phyloP scores from a whole-genome alignment of 2,888 invertebrate species.

The Timema podura region DNA sequence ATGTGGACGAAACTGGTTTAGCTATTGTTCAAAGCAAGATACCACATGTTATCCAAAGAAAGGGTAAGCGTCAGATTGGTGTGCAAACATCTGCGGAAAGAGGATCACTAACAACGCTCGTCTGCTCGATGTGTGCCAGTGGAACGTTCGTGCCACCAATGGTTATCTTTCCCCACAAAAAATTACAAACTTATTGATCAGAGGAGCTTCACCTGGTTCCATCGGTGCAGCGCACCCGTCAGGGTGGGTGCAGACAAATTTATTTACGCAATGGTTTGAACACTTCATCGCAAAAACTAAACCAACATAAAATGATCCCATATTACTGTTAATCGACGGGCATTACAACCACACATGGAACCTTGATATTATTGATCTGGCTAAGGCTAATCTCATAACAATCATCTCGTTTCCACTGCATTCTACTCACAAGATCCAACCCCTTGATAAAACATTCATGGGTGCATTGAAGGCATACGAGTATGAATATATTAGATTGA shows the following conservation, averaged over 20 bases:
- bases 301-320: not conserved
- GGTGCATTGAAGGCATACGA: not conserved
- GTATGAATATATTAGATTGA: not conserved
- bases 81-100: not conserved
- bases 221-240: not conserved
- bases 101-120: not conserved
- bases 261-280: too few species aligned
- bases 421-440: not conserved
- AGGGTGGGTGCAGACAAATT: slow-evolving; percentile 10
- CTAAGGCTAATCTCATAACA: not conserved
- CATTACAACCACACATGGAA: too few species aligned
- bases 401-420: not conserved
- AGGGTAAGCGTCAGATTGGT: slow-evolving; percentile 16
- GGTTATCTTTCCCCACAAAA: not conserved
- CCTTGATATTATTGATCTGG: too few species aligned
- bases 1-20: slow-evolving; percentile 17
- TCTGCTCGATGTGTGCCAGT: not conserved
- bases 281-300: slow-evolving; percentile 7
- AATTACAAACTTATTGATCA: not conserved
- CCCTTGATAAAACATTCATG: not conserved
- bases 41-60: not conserved
- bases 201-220: slow-evolving; percentile 9
- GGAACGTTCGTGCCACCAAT: not conserved
- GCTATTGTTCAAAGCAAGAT: slow-evolving; percentile 14
- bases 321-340: not conserved